Conservation (phyloP, 35 echinoderm and acorn worm genomes). For the Strongylocentrotus purpuratus region DNA sequence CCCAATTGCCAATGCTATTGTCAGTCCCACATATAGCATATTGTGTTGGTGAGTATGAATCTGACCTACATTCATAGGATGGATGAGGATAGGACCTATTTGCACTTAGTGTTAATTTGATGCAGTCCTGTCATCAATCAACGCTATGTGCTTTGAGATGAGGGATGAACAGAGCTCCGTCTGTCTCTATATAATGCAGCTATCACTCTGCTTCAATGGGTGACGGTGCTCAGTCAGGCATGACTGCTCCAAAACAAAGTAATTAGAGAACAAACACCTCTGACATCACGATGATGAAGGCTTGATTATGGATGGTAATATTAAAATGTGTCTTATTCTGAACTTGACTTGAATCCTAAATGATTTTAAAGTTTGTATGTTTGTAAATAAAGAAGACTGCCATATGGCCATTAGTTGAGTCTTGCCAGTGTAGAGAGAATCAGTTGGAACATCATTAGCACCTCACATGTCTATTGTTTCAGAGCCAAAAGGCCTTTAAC, state of each 20-base stretch:
- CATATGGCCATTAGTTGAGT: neutral
- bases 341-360: neutral
- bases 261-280: neutral
- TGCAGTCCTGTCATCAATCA: neutral
- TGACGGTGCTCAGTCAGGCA: neutral
- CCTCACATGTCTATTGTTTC: neutral
- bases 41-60: constrained; percentile 18
- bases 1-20: neutral
- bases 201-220: neutral
- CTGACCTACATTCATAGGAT: neutral
- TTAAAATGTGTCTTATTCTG: neutral
- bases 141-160: neutral
- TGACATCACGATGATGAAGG: neutral
- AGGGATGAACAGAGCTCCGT: neutral
- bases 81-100: neutral
- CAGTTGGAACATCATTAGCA: neutral
- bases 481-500: neutral
- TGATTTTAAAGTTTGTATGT: neutral
- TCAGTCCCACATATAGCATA: neutral
- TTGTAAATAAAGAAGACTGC: neutral
- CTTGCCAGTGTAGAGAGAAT: neutral
- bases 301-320: neutral
- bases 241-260: neutral
- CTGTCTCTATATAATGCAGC: neutral
- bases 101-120: constrained; percentile 18